Conservation (phyloP, 2,113 vertebrate species). For the Corvus hawaiiensis region DNA sequence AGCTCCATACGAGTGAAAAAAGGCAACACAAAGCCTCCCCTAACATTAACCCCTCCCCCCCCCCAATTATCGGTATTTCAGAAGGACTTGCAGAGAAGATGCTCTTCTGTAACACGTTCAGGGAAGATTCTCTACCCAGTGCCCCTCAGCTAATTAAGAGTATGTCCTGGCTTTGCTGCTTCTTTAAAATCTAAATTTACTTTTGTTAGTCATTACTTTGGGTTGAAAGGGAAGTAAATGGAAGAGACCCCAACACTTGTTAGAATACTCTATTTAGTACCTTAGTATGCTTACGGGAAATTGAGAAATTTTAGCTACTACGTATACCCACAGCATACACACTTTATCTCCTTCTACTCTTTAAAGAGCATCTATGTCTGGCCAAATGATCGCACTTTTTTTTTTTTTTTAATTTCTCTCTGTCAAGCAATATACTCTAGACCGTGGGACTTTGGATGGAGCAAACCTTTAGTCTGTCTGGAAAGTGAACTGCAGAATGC, state of each 20-base stretch:
- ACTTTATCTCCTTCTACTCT: neutral
- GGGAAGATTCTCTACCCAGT: neutral
- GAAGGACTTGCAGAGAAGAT: neutral
- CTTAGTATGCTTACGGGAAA: neutral
- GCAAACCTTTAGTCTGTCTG: neutral
- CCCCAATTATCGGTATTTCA: neutral
- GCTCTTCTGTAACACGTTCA: rapidly evolving
- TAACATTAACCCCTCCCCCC: rapidly evolving
- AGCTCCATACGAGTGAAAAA: neutral
- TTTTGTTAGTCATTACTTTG: neutral
- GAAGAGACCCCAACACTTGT: neutral
- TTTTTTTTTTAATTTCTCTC: neutral
- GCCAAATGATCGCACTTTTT: neutral
- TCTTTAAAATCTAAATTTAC: neutral
- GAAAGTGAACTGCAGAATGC: neutral
- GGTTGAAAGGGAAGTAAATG: neutral
- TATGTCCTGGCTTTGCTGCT: neutral
- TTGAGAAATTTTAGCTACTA: neutral
- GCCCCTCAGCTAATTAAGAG: neutral
- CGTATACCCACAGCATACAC: neutral
- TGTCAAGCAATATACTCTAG: neutral
- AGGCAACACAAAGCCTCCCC: neutral
- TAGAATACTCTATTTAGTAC: neutral
- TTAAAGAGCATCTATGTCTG: neutral
- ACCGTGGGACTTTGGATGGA: neutral